phyloP scores from a whole-genome alignment of 92 coral and sea anemone species.

The Epizoanthus illoricatus region DNA sequence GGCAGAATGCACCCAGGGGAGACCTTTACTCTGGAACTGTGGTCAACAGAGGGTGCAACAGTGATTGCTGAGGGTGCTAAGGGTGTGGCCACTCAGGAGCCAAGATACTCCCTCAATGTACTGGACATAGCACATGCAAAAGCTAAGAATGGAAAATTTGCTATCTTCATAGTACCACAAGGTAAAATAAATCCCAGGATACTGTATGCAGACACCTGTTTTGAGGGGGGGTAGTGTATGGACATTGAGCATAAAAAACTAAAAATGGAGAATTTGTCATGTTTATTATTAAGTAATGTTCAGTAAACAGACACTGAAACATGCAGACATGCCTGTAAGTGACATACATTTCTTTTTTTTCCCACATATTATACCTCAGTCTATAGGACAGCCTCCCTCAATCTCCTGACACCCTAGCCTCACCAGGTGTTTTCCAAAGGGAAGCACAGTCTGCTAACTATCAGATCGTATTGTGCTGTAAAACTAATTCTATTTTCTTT shows the following conservation, averaged over 20 bases:
- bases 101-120: conserved; percentile 73
- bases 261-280: conserved; percentile 83
- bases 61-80: not conserved
- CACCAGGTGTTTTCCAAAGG: too few species aligned
- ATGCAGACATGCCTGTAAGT: not conserved
- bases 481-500: too few species aligned
- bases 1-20: conserved; percentile 49
- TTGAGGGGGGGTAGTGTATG: not conserved
- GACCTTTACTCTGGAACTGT: conserved; percentile 55
- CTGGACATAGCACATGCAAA: conserved; percentile 61
- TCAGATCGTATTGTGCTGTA: too few species aligned
- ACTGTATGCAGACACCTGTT: not conserved
- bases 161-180: conserved; percentile 96
- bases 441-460: too few species aligned
- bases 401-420: too few species aligned
- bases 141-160: conserved; percentile 77
- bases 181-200: conserved; percentile 35
- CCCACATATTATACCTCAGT: too few species aligned
- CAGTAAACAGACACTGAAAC: not conserved
- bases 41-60: conserved; percentile 49
- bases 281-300: conserved; percentile 93
- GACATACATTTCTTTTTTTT: too few species aligned
- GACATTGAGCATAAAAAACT: conserved; percentile 52
- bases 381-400: too few species aligned
- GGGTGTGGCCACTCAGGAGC: conserved; percentile 26